A percentile compares a stretch with the other conserved stretches of the same genome.
Conservation (phyloP, 2,888 invertebrate genomes). For the Eremobia ochroleuca region DNA sequence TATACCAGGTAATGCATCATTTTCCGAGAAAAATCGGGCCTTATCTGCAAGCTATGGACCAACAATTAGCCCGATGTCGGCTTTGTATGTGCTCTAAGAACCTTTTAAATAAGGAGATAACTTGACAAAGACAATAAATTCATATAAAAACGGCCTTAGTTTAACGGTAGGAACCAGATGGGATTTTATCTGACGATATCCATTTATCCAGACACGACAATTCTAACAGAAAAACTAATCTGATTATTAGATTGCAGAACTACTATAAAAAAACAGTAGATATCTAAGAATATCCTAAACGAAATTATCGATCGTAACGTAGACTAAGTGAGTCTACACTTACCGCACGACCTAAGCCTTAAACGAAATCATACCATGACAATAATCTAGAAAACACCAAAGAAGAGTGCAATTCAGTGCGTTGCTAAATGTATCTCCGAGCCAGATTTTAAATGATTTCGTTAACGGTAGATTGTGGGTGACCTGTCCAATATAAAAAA, state of each 20-base stretch:
- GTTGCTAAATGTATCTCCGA: conserved; percentile 44
- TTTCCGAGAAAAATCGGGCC: conserved; percentile 5
- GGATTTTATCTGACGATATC: background rate
- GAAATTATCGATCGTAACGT: background rate
- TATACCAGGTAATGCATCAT: background rate
- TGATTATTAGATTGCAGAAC: background rate
- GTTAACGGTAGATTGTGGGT: conserved; percentile 48
- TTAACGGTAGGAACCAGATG: background rate
- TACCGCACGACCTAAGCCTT: conserved; percentile 25
- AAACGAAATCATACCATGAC: conserved; percentile 28
- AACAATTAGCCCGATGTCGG: background rate
- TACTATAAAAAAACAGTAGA: background rate
- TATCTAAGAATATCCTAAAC: background rate
- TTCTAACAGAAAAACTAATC: background rate
- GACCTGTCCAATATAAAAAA: conserved; percentile 26
- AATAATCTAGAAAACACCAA: conserved; percentile 20
- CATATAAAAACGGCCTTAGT: background rate
- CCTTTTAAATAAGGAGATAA: background rate
- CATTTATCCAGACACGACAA: background rate
- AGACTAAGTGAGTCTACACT: conserved; percentile 11
- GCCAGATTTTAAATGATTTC: conserved; percentile 40
- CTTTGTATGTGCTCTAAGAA: background rate
- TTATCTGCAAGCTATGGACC: conserved; percentile 5
- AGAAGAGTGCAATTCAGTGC: conserved; percentile 28
- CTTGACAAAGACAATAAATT: background rate